Conservation (phyloP, 2,797 vertebrate genomes). For the Takifugu ocellatus region DNA sequence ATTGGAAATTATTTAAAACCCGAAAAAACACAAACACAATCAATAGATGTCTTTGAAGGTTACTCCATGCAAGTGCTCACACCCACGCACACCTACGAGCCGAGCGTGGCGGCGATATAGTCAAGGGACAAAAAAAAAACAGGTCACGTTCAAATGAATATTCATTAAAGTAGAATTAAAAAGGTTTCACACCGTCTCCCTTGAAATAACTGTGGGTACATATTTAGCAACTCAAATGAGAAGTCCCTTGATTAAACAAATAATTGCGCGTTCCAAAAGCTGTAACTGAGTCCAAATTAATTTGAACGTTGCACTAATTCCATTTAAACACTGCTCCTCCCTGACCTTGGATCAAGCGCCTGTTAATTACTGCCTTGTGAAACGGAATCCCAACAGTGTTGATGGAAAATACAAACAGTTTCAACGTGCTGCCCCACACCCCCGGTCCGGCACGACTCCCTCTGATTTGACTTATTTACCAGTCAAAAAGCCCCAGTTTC, state of each 20-base stretch:
- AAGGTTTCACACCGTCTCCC: conserved; percentile 33
- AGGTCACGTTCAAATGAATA: conserved; percentile 65
- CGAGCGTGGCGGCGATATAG: conserved; percentile 16
- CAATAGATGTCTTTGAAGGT: conserved; percentile 10
- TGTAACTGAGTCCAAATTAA: conserved; percentile 77
- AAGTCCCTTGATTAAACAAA: conserved; percentile 78
- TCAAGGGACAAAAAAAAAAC: conserved; percentile 27
- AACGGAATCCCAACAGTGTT: conserved; percentile 59
- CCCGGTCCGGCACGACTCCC: too few relatives aligned
- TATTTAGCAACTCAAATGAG: conserved; percentile 67
- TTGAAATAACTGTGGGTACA: conserved; percentile 56
- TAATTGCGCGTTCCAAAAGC: conserved; percentile 72
- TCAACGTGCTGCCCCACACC: conserved; percentile 51
- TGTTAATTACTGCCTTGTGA: conserved; percentile 75
- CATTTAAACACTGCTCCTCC: conserved; percentile 76
- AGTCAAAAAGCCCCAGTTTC: too few relatives aligned
- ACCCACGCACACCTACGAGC: conserved; percentile 2
- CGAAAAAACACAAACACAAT: conserved; percentile 26
- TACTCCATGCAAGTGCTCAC: neutral
- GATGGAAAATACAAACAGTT: conserved; percentile 73
- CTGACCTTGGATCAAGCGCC: conserved; percentile 67
- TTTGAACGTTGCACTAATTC: conserved; percentile 73
- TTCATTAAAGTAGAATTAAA: conserved; percentile 64
- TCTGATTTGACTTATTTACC: too few relatives aligned
- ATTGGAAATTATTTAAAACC: conserved; percentile 43